Evolutionary conservation across 2,113 vertebrate species (phyloP).

Genomic region (Pipra filicauda): DNA sequence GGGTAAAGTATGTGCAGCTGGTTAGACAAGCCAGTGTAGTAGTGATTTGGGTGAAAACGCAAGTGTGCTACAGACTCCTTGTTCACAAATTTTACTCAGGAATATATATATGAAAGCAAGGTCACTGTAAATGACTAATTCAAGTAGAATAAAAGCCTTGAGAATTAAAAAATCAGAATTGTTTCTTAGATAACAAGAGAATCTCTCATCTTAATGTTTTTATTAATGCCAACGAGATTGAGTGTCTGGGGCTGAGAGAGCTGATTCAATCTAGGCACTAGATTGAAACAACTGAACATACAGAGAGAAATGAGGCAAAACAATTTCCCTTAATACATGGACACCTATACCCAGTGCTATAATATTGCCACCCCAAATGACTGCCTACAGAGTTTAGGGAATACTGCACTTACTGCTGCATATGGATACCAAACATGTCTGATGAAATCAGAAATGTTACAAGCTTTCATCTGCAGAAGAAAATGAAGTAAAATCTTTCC

Average conservation of each 20-base stretch:
- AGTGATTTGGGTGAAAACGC: neutral
- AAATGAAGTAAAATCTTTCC: slow-evolving; percentile 1
- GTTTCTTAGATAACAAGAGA: neutral
- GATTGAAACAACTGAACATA: neutral
- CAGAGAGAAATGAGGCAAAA: neutral
- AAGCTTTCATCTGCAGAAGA: neutral
- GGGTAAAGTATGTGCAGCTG: neutral
- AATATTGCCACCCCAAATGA: neutral
- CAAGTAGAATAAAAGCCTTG: neutral
- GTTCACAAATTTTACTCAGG: neutral
- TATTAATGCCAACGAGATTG: neutral
- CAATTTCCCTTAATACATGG: neutral
- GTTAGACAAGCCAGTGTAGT: neutral
- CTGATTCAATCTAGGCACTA: neutral
- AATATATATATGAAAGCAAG: neutral
- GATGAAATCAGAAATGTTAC: neutral
- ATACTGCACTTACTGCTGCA: neutral
- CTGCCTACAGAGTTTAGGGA: neutral
- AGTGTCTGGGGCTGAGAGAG: neutral
- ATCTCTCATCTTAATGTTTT: neutral
- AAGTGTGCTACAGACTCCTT: neutral
- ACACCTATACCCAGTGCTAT: neutral
- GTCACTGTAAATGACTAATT: neutral
- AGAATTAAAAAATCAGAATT: neutral
- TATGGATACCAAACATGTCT: neutral